Evolutionary conservation across 2,888 invertebrate genomes (phyloP).

Genomic region (Dicroscelio sp.): DNA sequence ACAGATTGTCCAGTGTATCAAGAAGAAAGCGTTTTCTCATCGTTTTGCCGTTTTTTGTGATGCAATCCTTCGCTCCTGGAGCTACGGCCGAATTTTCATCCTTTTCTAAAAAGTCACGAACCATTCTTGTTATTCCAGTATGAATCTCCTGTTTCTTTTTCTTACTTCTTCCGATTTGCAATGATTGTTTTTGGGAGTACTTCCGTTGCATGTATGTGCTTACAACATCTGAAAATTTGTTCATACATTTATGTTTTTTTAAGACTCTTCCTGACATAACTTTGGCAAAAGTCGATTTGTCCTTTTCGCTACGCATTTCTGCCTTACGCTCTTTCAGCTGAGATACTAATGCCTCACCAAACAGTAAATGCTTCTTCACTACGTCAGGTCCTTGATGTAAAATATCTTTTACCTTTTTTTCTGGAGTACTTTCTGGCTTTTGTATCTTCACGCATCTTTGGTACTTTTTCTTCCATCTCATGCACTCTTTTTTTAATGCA

Average conservation of each 20-base stretch:
- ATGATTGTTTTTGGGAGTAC: neutral
- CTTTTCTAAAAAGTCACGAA: conserved; percentile 55
- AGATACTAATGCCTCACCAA: conserved; percentile 9
- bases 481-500: conserved; percentile 33
- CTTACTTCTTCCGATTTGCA: conserved; percentile 11
- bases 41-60: conserved; percentile 35
- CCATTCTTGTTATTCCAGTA: conserved; percentile 14
- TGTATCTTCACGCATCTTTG: conserved; percentile 33
- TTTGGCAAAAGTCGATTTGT: conserved; percentile 32
- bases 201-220: conserved; percentile 24
- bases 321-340: conserved; percentile 40
- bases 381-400: conserved; percentile 8
- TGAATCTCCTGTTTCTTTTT: conserved; percentile 6
- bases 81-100: conserved; percentile 62
- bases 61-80: conserved; percentile 54
- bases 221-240: neutral
- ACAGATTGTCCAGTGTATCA: conserved; percentile 56
- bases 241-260: conserved; percentile 43
- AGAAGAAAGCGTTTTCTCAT: conserved; percentile 54
- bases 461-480: conserved; percentile 55
- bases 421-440: conserved; percentile 11
- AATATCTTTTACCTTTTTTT: conserved; percentile 41
- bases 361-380: conserved; percentile 31
- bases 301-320: conserved; percentile 3
- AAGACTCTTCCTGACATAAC: conserved; percentile 40